A percentile compares a stretch with the other conserved stretches of the same genome.
phyloP scores from a whole-genome alignment of 2,888 invertebrate genomes.

The Apodemia zela region DNA sequence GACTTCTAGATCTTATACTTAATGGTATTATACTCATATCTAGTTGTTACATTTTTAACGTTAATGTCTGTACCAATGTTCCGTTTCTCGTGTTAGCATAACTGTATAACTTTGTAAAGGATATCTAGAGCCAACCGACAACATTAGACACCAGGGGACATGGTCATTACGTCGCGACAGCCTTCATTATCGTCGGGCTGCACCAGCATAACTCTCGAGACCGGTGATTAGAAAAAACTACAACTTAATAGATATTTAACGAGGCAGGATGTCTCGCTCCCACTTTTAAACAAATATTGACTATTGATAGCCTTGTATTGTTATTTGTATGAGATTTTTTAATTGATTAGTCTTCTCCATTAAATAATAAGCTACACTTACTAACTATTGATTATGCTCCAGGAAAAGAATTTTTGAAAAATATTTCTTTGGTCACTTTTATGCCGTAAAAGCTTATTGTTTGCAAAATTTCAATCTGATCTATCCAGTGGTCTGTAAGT shows the following conservation, averaged over 20 bases:
- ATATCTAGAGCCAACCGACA: slow-evolving; percentile 32
- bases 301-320: not conserved
- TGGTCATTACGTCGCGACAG: slow-evolving; percentile 57
- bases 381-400: too few species aligned
- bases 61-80: not conserved
- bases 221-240: slow-evolving; percentile 25
- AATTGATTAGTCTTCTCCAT: not conserved
- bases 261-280: slow-evolving; percentile 1
- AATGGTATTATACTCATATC: too few species aligned
- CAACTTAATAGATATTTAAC: slow-evolving; percentile 12
- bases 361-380: too few species aligned
- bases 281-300: slow-evolving; percentile 13
- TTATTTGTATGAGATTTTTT: not conserved
- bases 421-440: too few species aligned
- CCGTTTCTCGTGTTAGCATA: slow-evolving; percentile 21
- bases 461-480: too few species aligned
- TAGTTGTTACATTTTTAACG: not conserved
- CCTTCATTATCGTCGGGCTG: slow-evolving; percentile 38
- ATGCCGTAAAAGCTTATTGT: too few species aligned
- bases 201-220: slow-evolving; percentile 11
- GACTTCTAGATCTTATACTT: too few species aligned
- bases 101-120: slow-evolving; percentile 28
- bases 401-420: too few species aligned
- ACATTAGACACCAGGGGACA: slow-evolving; percentile 36
- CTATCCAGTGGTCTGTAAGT: too few species aligned